A percentile compares a stretch with the other conserved stretches of the same genome.
Evolutionary conservation across 1,140 invertebrate genomes (phyloP).

Genomic region (Panulirus ornatus): DNA sequence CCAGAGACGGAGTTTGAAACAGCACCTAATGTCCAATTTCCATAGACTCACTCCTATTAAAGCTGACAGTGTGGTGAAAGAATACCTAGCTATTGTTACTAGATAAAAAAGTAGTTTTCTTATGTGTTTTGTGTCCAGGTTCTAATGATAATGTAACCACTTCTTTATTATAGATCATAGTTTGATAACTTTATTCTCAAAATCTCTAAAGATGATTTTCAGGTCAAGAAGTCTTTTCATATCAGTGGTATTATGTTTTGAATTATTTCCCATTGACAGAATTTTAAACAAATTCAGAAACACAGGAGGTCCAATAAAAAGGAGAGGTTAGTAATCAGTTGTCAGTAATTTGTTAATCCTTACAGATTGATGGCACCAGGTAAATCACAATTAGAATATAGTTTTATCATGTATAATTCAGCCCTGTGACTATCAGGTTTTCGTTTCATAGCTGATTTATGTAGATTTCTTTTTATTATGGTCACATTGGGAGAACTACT

Average conservation of each 20-base stretch:
- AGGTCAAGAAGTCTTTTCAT: too few relatives aligned
- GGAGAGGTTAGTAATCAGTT: not conserved
- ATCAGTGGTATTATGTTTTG: too few relatives aligned
- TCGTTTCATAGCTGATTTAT: too few relatives aligned
- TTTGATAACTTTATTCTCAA: not conserved
- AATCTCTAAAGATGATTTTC: not conserved
- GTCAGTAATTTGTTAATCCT: too few relatives aligned
- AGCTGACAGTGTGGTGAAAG: conserved; percentile 73
- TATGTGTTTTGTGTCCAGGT: not conserved
- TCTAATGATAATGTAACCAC: conserved; percentile 11
- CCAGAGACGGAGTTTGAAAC: conserved; percentile 74
- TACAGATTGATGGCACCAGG: too few relatives aligned
- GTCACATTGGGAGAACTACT: too few relatives aligned
- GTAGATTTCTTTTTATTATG: too few relatives aligned
- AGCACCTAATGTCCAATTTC: conserved; percentile 75
- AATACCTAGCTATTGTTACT: conserved; percentile 62
- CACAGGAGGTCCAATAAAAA: not conserved
- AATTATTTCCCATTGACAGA: not conserved
- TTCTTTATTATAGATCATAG: too few relatives aligned
- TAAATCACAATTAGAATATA: too few relatives aligned
- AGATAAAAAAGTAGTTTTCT: conserved; percentile 37
- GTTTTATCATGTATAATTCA: too few relatives aligned
- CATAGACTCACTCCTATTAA: conserved; percentile 71
- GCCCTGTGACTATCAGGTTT: too few relatives aligned
- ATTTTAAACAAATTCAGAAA: not conserved